phyloP scores from a whole-genome alignment of 2,888 invertebrate genomes.

The Noctua fimbriata region DNA sequence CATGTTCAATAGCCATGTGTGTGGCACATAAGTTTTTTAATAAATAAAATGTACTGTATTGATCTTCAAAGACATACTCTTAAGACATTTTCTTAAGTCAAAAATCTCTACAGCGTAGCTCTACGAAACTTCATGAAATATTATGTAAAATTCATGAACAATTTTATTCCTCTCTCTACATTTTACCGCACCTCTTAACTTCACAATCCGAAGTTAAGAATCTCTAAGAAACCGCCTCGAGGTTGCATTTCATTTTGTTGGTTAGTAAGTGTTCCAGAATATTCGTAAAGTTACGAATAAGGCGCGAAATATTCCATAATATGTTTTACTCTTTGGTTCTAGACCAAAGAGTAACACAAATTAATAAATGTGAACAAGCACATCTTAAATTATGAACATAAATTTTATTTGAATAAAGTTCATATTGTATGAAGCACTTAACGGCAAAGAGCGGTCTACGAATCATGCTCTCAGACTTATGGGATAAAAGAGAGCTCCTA shows the following conservation, averaged over 20 bases:
- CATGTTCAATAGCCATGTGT: background rate
- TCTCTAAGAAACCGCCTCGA: conserved; percentile 17
- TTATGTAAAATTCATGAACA: conserved; percentile 11
- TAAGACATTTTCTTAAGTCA: background rate
- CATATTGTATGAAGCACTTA: background rate
- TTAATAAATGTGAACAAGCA: background rate
- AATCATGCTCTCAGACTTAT: background rate
- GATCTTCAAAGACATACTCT: background rate
- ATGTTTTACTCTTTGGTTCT: background rate
- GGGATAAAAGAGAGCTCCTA: too few species aligned
- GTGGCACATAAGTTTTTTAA: too few species aligned
- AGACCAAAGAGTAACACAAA: too few species aligned
- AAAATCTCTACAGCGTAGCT: background rate
- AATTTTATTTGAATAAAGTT: background rate
- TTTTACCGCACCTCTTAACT: conserved; percentile 18
- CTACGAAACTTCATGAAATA: background rate
- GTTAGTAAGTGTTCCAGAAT: conserved; percentile 1
- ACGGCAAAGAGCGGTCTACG: background rate
- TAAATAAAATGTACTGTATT: too few species aligned
- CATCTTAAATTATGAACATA: background rate
- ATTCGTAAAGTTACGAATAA: conserved; percentile 9
- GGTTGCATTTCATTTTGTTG: conserved; percentile 14
- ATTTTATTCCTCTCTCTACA: conserved; percentile 1
- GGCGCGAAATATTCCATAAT: conserved; percentile 21
- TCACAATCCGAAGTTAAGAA: conserved; percentile 18